Evolutionary conservation across 2,888 invertebrate genomes (phyloP), one percentile per base, ranked within the genome.

Genomic region (Metalampra italica): DNA sequence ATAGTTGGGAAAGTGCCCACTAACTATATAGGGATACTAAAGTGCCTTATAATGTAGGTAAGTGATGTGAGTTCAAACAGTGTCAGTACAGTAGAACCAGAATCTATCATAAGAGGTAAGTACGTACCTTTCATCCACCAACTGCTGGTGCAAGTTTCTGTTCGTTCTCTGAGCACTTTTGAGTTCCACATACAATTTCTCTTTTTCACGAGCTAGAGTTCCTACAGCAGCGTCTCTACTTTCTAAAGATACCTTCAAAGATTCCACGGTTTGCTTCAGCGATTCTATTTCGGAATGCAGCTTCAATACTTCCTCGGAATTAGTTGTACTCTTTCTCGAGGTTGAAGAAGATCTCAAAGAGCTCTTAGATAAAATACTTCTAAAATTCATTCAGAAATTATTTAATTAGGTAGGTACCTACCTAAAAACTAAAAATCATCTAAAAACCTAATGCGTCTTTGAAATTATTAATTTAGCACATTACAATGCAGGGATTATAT

Each of bases 131-230:
- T 91, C 91, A 55, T 91, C 90, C 53, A 88, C 80, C 54, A 91
- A 67, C 68, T 91, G 91, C 70, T 91, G 87, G 55, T 82, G 78
- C 51, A 91, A 62, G 60, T 77, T 86, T 55, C 74, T 75, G 51
- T 84, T 90, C 7, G 80, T 82, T 59, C 90, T 72, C 63, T 82
- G 86, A 42, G 84, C 80, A 58, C 79, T 85, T 57, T 88, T 81
- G 36, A 91, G 64, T 62, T 91, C 90, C 11, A 78, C 57, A 9
- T 76, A 71, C 22, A 91, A 57, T 63, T 87, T 88, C 60, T 91
- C 90, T 60, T 91, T 91, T 57, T 91, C 91, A 40, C 85, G 75
- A 12, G 82, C 80, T 48, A 90, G 56, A 43, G 75, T 82, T n/a
- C 79, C 85, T 47, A 91, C 67, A 14, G 85, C 80, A 7, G 73